Percentiles rank a stretch among this genome's conserved stretches.
phyloP scores from a whole-genome alignment of 2,888 invertebrate species.

The Campoletis raptor region DNA sequence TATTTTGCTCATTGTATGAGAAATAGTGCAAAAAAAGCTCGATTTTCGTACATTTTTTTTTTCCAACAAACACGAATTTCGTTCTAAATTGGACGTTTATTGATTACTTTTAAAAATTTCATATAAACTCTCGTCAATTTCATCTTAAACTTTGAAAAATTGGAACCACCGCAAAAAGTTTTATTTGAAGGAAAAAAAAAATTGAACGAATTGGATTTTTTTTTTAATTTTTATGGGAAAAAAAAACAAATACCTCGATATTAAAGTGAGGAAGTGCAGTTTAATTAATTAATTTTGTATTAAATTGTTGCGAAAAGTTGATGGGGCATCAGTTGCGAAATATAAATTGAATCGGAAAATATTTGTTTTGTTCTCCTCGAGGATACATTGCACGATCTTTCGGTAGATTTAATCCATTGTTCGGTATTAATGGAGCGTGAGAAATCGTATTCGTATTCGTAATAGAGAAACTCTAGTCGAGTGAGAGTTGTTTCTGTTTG shows the following conservation, averaged over 20 bases:
- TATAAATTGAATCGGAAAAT: constrained; percentile 30
- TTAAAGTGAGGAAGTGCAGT: not conserved
- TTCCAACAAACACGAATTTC: too few species aligned
- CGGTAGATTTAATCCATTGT: constrained; percentile 69
- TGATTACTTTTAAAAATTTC: too few species aligned
- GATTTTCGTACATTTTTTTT: not conserved
- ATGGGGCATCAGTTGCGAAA: not conserved
- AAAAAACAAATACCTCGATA: not conserved
- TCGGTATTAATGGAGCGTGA: constrained; percentile 70
- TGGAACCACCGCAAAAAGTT: too few species aligned
- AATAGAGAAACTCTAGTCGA: constrained; percentile 34
- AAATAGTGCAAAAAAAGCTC: not conserved
- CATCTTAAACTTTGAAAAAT: too few species aligned
- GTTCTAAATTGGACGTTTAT: too few species aligned
- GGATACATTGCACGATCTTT: constrained; percentile 49
- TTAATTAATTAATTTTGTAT: not conserved
- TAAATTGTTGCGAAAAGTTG: not conserved
- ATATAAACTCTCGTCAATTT: too few species aligned
- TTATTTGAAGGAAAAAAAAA: too few species aligned
- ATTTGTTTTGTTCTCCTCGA: not conserved
- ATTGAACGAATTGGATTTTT: not conserved
- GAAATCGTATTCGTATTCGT: constrained; percentile 66
- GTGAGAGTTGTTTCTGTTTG: constrained; percentile 28
- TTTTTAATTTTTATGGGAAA: not conserved
- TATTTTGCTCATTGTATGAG: not conserved